phyloP scores from a whole-genome alignment of 2,113 vertebrate species.

The Eretmochelys imbricata region DNA sequence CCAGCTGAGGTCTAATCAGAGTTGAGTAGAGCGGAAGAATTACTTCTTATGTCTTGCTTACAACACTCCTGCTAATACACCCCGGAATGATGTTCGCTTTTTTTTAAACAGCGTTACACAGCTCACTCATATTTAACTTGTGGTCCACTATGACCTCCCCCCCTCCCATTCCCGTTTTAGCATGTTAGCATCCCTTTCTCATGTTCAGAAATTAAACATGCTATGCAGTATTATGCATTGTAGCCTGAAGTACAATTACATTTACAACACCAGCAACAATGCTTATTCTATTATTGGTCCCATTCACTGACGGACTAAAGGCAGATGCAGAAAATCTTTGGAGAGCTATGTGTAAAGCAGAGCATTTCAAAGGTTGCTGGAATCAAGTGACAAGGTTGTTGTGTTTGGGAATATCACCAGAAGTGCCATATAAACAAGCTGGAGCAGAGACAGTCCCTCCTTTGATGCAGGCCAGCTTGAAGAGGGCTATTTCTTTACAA shows the following conservation, averaged over 20 bases:
- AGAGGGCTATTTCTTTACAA: background rate
- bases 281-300: background rate
- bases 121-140: too few relatives aligned
- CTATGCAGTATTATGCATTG: background rate
- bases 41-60: too few relatives aligned
- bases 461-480: background rate
- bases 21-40: too few relatives aligned
- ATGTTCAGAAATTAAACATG: background rate
- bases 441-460: background rate
- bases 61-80: too few relatives aligned
- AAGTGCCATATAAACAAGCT: background rate
- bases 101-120: too few relatives aligned
- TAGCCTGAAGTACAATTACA: background rate
- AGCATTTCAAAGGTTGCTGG: background rate
- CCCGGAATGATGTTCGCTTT: too few relatives aligned
- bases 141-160: too few relatives aligned
- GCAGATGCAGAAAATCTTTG: background rate
- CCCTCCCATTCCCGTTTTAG: too few relatives aligned
- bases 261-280: background rate
- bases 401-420: background rate
- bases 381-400: background rate
- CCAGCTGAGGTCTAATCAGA: too few relatives aligned
- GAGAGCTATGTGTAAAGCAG: accelerated
- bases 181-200: background rate
- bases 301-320: background rate